Base-by-base conservation (phyloP, 2,113 vertebrate genomes). In the Mormyrus lacerda region DNA sequence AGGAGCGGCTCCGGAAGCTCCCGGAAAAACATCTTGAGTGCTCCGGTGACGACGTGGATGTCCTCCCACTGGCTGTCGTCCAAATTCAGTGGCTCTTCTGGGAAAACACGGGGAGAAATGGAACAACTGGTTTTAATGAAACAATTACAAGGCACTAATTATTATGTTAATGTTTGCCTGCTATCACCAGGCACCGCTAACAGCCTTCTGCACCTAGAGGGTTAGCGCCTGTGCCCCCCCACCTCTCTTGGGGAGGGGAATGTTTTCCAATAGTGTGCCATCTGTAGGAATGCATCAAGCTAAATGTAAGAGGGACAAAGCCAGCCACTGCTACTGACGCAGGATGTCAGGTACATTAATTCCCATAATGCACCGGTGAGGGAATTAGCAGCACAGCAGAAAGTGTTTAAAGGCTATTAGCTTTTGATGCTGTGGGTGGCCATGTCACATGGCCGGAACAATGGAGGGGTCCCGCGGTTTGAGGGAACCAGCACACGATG, bases 21-120 rank as follows among this genome's bases (percentile, higher is more conserved):
- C 93, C 97, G 97, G 96, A 99, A 98, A 96, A 99, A 99, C 98
- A 99, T 96, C 96, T 99, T 99, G 93, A 99, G 98, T 92, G 98
- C 98, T 96, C 98, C 98, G 87, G 98, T 99, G 96, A 99, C 96
- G 92, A 99, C 97, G 92, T 99, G 97, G 95, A 99, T 96, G 96
- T 99, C 98, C 96, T 99, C 98, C 97, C 98, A 99, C 96, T 99
- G 98, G 96, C 95, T 97, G 96, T 98, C 97, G 92, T 98, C 98
- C 97, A 99, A 97, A 97, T 99, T 97, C 95, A 99, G 96, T 94
- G 97, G 96, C 95, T 99, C 98, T 97, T 99, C 98, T 99, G 95
- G 96, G 96, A 97, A 96, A 96, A 96, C 94, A 95, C 95, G 96
- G 96, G 96, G 96, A 97, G 96, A 97, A 96, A 96, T 96, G 96